Evolutionary conservation across 2,797 vertebrate species (phyloP), one percentile per base, ranked within the genome.

Genomic region (Myotis planiceps): DNA sequence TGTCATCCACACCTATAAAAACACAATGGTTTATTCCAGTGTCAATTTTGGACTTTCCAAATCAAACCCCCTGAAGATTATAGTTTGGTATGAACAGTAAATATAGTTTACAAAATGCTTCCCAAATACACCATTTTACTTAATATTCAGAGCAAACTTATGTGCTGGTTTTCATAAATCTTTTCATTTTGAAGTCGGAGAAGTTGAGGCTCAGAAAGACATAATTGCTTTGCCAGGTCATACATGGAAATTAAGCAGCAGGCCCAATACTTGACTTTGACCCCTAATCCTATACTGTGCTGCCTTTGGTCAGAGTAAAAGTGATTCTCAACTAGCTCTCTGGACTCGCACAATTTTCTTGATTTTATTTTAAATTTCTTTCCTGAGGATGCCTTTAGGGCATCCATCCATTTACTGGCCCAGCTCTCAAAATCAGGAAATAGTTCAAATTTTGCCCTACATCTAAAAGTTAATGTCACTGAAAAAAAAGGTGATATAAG

Each of bases 361-460:
- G 69, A 86, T 93, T 89, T 96, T 92, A 96, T 92, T 96, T 96
- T 96, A 95, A 86, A 60, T 93, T 96, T 95, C 82, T 95, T 96
- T 96, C 82, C 78, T 91, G 95, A 92, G 85, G 90, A 96, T 94
- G 49, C 63, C 88, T 92, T 80, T 6, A 69, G 80, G 86, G 58
- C 69, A 96, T 92, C 49, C 80, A 45, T 91, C 71, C 65, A 71
- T 95, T 95, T 94, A 89, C 45, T 78, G 63, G 55, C 45, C 76
- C 55, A 90, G 76, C 51, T 96, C 76, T 87, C 45, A 68, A 80
- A 94, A 94, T 95, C 76, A 94, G 39, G 65, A 55, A 9, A 86
- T 68, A 53, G 90, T 90, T 83, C 29, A 83, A 66, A 86, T 91
- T 95, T 86, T 96, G 88, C 10, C 91, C 92, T 96, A 92, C 25